Evolutionary conservation across 2,797 vertebrate species (phyloP), one percentile per base, ranked within the genome.

Genomic region (Heterohyrax brucei): DNA sequence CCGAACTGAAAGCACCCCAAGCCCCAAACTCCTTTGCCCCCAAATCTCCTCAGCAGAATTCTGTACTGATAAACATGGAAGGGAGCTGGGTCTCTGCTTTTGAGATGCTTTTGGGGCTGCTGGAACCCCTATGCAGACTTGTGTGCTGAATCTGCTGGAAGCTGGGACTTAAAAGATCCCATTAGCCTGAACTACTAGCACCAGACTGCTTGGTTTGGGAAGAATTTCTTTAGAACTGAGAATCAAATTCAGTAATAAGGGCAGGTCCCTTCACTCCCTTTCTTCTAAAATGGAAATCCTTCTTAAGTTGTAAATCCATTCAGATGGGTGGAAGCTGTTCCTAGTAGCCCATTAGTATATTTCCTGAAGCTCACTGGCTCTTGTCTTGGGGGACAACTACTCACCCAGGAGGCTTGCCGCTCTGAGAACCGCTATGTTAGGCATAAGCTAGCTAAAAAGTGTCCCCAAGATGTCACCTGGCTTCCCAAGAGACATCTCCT

Each of bases 101-200:
- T 10, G 50, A 66, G 46, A 28, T 16, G 64, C 21, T 53, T 50
- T 50, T 39, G 5, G 33, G 30, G 59, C 8, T 2, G 8, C n/a
- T 46, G 77, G 13, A n/a, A 75, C 22, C 44, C 30, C 28, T 8
- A 0, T 22, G 10, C 9, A 16, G 30, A 13, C 8, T 44, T 59
- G 8, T 26, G 33, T 30, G 9, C 6, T 8, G 14, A 44, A 3
- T 7, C 4, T 28, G 0, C 79, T 59, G 8, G 2, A 30, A 59
- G 4, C 59, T 61, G 26, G 50, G 26, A 1, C 21, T 18, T 24
- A 5, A 24, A 62, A 46, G 22, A 5, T 6, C 0, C 0, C 44
- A 56, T 46, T 0, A 5, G 73, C 39, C 90, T 72, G 64, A 62
- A 44, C 0, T 0, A 24, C 76, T 84, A 68, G 12, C 39, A 70